A percentile compares a stretch with the other conserved stretches of the same genome.
These are phyloP conservation scores for Athalia rosae DNA, from an alignment of 2,888 invertebrate species.

Conservation along the genomic window DNA sequence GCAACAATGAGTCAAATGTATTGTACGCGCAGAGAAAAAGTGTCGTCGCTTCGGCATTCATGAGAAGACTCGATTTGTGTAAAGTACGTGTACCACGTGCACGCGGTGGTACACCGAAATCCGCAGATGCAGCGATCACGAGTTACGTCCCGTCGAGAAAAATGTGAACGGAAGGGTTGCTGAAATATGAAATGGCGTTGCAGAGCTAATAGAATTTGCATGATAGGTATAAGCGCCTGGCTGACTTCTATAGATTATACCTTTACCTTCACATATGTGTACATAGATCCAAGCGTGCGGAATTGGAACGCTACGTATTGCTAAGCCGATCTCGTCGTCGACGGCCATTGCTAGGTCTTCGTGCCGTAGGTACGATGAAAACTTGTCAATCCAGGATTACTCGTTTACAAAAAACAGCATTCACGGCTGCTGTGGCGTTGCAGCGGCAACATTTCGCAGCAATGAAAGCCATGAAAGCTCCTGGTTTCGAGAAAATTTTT, in stretches of 20 bases:
- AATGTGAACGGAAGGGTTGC: no score
- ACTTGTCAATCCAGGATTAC: conserved; percentile 43
- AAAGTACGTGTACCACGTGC: no score
- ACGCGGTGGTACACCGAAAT: no score
- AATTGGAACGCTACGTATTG: conserved; percentile 40
- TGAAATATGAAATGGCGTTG: no score
- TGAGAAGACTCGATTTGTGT: no score
- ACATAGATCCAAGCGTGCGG: not conserved
- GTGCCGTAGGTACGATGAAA: conserved; percentile 7
- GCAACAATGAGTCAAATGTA: not conserved
- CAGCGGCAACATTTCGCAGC: not conserved
- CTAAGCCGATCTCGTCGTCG: conserved; percentile 36
- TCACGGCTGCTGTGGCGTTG: conserved; percentile 1
- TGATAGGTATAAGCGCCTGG: not conserved
- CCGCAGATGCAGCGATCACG: no score
- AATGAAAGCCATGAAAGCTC: no score
- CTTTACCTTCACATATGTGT: not conserved
- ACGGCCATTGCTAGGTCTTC: conserved; percentile 37
- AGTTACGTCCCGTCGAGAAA: no score
- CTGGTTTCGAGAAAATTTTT: no score
- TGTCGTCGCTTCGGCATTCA: no score
- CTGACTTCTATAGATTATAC: no score
- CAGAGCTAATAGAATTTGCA: not conserved
- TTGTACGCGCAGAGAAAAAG: no score
- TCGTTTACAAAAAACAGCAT: not conserved